Evolutionary conservation across 64 coral and sea anemone genomes (phyloP), one percentile per base, ranked within the genome.

Genomic region (Actinia tenebrosa): DNA sequence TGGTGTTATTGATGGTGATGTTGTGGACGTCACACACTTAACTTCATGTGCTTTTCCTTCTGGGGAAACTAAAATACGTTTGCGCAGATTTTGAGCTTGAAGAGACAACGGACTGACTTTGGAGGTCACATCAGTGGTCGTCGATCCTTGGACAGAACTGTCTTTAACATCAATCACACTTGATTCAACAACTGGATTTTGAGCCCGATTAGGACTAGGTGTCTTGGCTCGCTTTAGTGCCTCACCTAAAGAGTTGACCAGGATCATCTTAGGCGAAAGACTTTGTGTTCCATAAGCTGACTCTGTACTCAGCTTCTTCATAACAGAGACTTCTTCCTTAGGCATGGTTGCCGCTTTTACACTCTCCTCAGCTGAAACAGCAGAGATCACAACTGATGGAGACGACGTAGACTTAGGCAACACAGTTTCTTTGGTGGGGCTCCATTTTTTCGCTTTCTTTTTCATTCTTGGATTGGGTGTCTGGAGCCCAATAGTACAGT

Each of bases 401-500:
- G 83, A 25, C 17, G 23, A 27, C 0, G 5, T 56, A 64, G 83
- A 75, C 11, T 75, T 75, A 14, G 69, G 26, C 25, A 87, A 79
- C 22, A 30, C 37, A 30, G 17, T 64, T 86, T 86, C 22, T 23
- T 60, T 60, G 54, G 69, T 47, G 43, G 62, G 46, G 6, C 56
- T 80, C 50, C 77, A 71, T 83, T 87, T 83, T 50, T 87, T 91
- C 25, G 37, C 44, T 58, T 87, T 91, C 84, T 91, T 91, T 64
- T 87, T 91, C 16, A 91, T 23, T 52, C 63, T 91, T 7, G 78
- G 78, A 71, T 85, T 72, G 64, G 90, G n/a, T 53, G 90, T 91
- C 82, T 91, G 90, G 42, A 91, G 66, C 14, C 85, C 72, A 15
- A 91, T 91, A 23, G 90, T 80, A 47, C 90, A 87, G 27, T 81